Conservation (phyloP, 2,113 vertebrate genomes). For the Tapirus terrestris region DNA sequence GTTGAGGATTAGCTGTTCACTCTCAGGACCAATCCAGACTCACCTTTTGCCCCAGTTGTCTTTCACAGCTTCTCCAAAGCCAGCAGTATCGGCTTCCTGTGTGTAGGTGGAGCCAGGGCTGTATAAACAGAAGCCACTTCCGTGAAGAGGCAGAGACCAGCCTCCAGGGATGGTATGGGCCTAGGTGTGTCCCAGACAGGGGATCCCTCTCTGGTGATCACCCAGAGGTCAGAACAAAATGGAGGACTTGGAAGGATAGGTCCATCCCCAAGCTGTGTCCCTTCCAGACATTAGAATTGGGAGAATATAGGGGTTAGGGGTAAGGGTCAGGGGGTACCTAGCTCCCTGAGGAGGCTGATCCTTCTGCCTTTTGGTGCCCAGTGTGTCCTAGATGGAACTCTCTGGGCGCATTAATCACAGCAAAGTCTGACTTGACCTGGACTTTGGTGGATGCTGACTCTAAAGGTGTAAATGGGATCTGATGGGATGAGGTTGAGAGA, state of each 20-base stretch:
- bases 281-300: neutral
- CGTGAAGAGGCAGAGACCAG: neutral
- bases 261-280: neutral
- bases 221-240: constrained; percentile 3
- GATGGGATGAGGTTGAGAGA: neutral
- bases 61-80: constrained; percentile 9
- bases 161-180: neutral
- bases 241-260: neutral
- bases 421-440: neutral
- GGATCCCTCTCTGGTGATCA: neutral
- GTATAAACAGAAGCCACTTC: constrained; percentile 6
- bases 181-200: neutral
- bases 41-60: neutral
- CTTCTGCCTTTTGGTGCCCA: neutral
- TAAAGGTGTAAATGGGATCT: neutral
- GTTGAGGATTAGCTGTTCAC: neutral
- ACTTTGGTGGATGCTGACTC: neutral
- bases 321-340: neutral
- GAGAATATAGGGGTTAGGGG: neutral
- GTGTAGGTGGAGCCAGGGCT: neutral
- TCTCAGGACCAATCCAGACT: neutral
- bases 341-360: neutral
- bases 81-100: neutral
- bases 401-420: neutral
- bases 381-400: neutral